Evolutionary conservation across 2,797 vertebrate genomes (phyloP).

Genomic region (Pipistrellus pipistrellus): DNA sequence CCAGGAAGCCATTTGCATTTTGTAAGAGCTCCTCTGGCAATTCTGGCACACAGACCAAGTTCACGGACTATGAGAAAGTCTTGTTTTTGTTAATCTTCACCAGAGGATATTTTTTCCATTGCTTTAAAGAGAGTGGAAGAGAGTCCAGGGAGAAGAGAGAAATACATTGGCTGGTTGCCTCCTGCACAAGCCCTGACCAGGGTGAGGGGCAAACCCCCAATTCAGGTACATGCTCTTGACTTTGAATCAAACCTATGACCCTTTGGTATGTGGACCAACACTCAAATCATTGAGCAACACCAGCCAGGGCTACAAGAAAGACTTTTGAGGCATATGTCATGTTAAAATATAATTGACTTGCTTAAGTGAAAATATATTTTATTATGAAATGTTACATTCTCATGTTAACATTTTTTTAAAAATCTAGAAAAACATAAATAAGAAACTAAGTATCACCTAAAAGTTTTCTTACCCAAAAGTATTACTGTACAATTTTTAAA

Average conservation of each 20-base stretch:
- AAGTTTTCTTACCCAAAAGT: background rate
- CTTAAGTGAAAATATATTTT: conserved; percentile 37
- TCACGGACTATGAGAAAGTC: background rate
- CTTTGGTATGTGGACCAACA: too few species aligned
- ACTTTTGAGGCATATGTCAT: background rate
- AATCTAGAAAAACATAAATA: background rate
- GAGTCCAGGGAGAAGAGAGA: too few species aligned
- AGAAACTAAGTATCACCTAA: background rate
- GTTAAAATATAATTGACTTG: conserved; percentile 28
- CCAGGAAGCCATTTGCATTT: background rate
- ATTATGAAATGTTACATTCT: conserved; percentile 20
- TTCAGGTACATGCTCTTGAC: too few species aligned
- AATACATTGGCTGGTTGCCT: too few species aligned
- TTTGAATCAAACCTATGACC: too few species aligned
- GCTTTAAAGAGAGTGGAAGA: too few species aligned
- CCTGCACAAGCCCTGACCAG: too few species aligned
- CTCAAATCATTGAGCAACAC: too few species aligned
- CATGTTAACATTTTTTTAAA: background rate
- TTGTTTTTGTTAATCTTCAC: too few species aligned
- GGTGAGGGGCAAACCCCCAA: too few species aligned
- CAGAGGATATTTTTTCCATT: too few species aligned
- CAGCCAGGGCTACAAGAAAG: background rate
- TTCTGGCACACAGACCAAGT: background rate
- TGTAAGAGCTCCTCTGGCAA: background rate
- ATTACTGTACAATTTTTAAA: background rate